Conservation (phyloP, 2,113 vertebrate species). For the Microcebus griseorufus region DNA sequence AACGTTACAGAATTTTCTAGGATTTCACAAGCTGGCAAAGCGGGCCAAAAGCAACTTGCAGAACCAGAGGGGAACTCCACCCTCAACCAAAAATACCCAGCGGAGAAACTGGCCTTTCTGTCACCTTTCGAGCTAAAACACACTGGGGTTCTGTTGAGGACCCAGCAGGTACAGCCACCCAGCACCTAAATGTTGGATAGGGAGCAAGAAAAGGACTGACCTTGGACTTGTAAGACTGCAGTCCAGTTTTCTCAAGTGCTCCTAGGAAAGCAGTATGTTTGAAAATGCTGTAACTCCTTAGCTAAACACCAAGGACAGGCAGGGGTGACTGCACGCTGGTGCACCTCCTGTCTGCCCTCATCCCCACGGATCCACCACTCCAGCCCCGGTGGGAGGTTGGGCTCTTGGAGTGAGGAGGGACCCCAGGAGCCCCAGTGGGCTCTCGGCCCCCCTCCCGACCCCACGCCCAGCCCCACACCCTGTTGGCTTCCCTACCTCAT, state of each 20-base stretch:
- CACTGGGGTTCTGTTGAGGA: background rate
- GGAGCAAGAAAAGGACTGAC: background rate
- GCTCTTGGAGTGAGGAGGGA: background rate
- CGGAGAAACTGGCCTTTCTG: background rate
- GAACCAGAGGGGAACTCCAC: background rate
- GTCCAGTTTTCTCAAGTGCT: background rate
- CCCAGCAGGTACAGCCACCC: background rate
- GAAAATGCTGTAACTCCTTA: background rate
- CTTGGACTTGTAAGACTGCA: background rate
- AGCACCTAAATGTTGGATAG: background rate
- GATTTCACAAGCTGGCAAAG: background rate
- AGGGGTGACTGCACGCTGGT: fast-evolving
- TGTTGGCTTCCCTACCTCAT: background rate
- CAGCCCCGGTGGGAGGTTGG: background rate
- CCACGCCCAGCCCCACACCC: background rate
- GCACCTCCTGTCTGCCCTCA: too few relatives aligned
- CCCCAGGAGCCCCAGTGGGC: background rate
- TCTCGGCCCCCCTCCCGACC: background rate
- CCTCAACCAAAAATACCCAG: background rate
- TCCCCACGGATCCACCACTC: background rate
- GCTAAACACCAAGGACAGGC: background rate
- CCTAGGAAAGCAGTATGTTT: background rate
- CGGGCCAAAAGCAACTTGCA: background rate
- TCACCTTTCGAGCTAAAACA: background rate
- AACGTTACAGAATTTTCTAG: background rate